Evolutionary conservation across 2,888 invertebrate species (phyloP).

Genomic region (Cacoxenus indagator): DNA sequence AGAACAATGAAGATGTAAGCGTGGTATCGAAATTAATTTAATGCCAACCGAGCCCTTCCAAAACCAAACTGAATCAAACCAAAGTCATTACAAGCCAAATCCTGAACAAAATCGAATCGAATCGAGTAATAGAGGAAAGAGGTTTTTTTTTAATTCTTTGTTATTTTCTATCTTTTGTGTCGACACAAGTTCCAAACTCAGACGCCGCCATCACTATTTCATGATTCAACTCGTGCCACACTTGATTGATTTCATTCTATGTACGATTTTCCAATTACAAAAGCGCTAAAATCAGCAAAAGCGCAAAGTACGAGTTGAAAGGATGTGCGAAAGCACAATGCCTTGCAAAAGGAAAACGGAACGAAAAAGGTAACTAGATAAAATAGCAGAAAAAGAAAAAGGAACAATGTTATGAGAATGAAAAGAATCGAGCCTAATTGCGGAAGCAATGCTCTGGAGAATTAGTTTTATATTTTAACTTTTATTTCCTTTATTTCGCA

Average conservation of each 20-base stretch:
- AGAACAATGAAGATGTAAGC: neutral
- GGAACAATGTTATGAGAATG: neutral
- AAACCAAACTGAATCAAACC: neutral
- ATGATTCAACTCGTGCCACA: constrained; percentile 40
- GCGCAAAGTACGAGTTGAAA: constrained; percentile 27
- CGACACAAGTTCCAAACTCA: neutral
- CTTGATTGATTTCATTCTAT: constrained; percentile 68
- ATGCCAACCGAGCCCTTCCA: neutral
- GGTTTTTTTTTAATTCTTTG: neutral
- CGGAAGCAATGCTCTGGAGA: constrained; percentile 64
- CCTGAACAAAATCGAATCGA: neutral
- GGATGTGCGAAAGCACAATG: constrained; percentile 5
- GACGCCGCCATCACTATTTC: neutral
- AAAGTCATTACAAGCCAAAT: neutral
- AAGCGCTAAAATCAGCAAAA: constrained; percentile 55
- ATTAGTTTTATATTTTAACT: constrained; percentile 53
- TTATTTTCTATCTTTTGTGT: no score
- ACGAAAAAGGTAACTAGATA: neutral
- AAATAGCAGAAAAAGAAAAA: neutral
- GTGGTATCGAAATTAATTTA: neutral
- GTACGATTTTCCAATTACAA: constrained; percentile 67
- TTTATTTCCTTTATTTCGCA: constrained; percentile 17
- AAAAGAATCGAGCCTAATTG: constrained; percentile 64
- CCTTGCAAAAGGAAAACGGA: neutral
- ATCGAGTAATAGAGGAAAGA: neutral